These are phyloP conservation scores for Linyphia triangularis DNA, from an alignment of 2,888 invertebrate species.

Conservation along the genomic window DNA sequence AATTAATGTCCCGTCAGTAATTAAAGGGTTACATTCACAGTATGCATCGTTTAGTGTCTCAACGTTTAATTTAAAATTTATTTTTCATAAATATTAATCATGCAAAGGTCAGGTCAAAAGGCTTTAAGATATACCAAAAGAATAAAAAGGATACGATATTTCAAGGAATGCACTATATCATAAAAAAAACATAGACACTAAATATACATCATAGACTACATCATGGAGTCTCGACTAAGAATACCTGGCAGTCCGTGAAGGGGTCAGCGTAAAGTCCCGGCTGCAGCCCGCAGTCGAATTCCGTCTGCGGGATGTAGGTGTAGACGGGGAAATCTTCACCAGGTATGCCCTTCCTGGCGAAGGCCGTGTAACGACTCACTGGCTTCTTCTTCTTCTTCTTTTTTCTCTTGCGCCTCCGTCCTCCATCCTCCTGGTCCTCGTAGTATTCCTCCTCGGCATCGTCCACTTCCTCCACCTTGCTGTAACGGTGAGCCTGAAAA, in stretches of 20 bases:
- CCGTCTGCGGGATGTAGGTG: slow-evolving; percentile 81
- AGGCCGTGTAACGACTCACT: slow-evolving; percentile 70
- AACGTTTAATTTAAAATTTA: too few species aligned
- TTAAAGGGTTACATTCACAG: too few species aligned
- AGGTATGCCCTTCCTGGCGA: slow-evolving; percentile 79
- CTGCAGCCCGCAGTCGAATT: slow-evolving; percentile 76
- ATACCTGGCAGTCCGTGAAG: slow-evolving; percentile 77
- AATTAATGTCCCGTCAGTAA: too few species aligned
- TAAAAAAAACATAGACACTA: too few species aligned
- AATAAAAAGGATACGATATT: too few species aligned
- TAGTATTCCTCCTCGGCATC: slow-evolving; percentile 53
- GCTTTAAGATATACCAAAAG: too few species aligned
- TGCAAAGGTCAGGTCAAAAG: too few species aligned
- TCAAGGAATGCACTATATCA: too few species aligned
- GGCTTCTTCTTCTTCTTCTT: slow-evolving; percentile 38
- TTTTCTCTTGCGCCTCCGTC: neutral
- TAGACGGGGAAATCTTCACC: slow-evolving; percentile 91
- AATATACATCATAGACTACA: too few species aligned
- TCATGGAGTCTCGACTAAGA: too few species aligned
- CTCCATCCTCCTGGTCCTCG: neutral
- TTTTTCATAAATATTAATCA: too few species aligned
- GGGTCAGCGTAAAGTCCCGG: slow-evolving; percentile 76
- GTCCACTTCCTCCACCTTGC: slow-evolving; percentile 53
- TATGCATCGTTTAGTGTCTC: too few species aligned
- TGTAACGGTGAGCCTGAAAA: slow-evolving; percentile 49